Evolutionary conservation across 2,797 vertebrate genomes (phyloP), one percentile per base, ranked within the genome.

Genomic region (Myioborus melanocephalus): DNA sequence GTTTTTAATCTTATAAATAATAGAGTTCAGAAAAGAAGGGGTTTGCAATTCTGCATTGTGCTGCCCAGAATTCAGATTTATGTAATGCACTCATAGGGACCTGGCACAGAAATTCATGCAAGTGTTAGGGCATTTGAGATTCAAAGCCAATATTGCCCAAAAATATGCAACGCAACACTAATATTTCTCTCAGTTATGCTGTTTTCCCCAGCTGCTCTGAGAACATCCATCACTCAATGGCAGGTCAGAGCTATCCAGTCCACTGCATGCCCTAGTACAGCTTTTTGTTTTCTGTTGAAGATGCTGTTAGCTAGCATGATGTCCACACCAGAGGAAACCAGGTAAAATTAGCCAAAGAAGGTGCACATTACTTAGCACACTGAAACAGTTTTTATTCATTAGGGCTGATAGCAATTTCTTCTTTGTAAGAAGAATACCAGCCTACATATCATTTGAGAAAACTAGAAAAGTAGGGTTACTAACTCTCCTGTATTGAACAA

Each of bases 51-150:
- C 89, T 95, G 92, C 76, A 84, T 90, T 85, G 79, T 4, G 8
- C 94, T 98, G 87, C 81, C 87, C 85, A 83, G 76, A 97, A 98
- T 97, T 97, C 95, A 97, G 93, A 96, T 97, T 97, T 97, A 95
- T 95, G 94, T 86, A 91, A 95, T 82, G 50, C 83, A 53, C 76
- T 94, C 44, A 35, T 13, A 82, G 83, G 77, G 91, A 89, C 11
- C 3, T 66, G 88, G 71, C 72, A 69, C 76, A 90, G 69, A 96
- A 97, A 95, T 59, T 52, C 88, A 94, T 80, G 69, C 73, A 94
- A 90, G 82, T 71, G 50, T 83, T 69, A 66, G n/a, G 47, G 34
- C 64, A 28, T 77, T 92, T 79, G 77, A 59, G 81, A 92, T 75
- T 94, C 89, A 91, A 82, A 95, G 81, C 43, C 61, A 87, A 91